Evolutionary conservation across 30 jellyfish, hydroid and myxozoan genomes (phyloP), one percentile per base, ranked within the genome.

Genomic region (Catostylus mosaicus): DNA sequence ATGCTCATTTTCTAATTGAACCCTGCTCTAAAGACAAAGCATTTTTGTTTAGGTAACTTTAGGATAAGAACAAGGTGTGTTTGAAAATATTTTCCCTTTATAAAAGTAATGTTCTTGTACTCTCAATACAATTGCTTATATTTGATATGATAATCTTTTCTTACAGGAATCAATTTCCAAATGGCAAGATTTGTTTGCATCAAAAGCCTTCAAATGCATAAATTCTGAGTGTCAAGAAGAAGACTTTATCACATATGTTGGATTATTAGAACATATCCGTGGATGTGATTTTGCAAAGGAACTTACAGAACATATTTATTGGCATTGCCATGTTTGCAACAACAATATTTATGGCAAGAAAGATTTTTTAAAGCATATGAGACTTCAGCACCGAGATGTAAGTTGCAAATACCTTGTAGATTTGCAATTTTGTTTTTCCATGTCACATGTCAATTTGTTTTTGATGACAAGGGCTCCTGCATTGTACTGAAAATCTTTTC

Each of bases 381-480:
- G 63, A 27, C 63, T 48, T 16, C 63, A 48, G 23, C 63, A 48
- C 63, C 14, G 63, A 48, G 63, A 48, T 48, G 63, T 48, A 27
- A 48, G 63, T 48, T 2, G 14, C 63, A 48, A 3, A 48, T 23
- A 5, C 63, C 11, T 48, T 48, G n/a, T n/a, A n/a, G n/a, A n/a
- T n/a, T n/a, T n/a, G n/a, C n/a, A n/a, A n/a, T n/a, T n/a, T n/a
- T n/a, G n/a, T n/a, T n/a, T n/a, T n/a, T n/a, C n/a, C n/a, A n/a
- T n/a, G n/a, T n/a, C n/a, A n/a, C n/a, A n/a, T n/a, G n/a, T n/a
- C n/a, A n/a, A n/a, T n/a, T n/a, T n/a, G n/a, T n/a, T n/a, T n/a
- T n/a, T n/a, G n/a, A n/a, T n/a, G n/a, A n/a, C n/a, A n/a, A n/a
- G n/a, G n/a, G n/a, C n/a, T n/a, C n/a, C n/a, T n/a, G n/a, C n/a